Conservation (phyloP, 35 echinoderm and acorn worm genomes). For the Amphiura filiformis region DNA sequence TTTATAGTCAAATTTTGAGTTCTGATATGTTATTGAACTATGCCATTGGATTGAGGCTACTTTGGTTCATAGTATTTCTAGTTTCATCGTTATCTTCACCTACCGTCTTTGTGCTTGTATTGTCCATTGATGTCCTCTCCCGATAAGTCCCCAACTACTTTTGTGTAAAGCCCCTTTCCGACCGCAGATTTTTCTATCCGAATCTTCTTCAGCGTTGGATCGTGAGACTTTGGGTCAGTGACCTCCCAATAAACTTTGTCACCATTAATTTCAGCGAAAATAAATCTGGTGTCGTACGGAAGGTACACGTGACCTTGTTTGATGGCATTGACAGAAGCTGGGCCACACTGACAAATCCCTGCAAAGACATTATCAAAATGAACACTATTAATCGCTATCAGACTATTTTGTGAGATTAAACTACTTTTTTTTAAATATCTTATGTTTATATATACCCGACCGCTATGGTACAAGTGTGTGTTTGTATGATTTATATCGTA, state of each 20-base stretch:
- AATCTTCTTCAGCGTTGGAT: neutral
- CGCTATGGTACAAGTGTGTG: no score
- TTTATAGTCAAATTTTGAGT: no score
- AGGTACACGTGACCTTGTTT: slow-evolving; percentile 66
- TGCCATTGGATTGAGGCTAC: no score
- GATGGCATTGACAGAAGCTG: slow-evolving; percentile 65
- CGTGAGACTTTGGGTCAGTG: neutral
- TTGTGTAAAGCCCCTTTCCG: neutral
- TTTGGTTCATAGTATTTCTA: no score
- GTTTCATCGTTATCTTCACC: no score
- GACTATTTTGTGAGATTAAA: no score
- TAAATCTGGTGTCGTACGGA: slow-evolving; percentile 64
- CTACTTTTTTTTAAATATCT: no score
- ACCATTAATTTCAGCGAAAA: slow-evolving; percentile 80
- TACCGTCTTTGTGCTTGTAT: neutral
- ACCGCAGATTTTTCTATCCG: neutral
- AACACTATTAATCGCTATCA: no score
- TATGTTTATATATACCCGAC: no score
- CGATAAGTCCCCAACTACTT: neutral
- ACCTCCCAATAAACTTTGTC: slow-evolving; percentile 58
- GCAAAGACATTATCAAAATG: no score
- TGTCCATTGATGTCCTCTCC: neutral
- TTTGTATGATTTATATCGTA: no score
- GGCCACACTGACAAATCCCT: slow-evolving; percentile 64
- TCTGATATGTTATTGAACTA: no score